A percentile compares a stretch with the other conserved stretches of the same genome.
phyloP scores from a whole-genome alignment of 2,113 vertebrate species.

The Corydoras sp. region DNA sequence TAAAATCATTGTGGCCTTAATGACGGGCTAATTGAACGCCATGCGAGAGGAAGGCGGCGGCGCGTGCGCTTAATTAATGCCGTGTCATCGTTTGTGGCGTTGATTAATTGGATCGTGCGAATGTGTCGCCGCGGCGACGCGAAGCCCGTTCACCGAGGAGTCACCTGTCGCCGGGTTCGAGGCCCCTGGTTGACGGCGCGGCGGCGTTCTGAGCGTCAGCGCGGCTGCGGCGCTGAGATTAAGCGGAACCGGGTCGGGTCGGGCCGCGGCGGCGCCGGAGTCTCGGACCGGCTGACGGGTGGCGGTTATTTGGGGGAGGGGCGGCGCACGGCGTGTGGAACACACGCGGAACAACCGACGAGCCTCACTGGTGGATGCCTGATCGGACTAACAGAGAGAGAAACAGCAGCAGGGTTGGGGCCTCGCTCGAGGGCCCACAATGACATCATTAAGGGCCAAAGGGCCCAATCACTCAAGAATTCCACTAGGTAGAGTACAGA shows the following conservation, averaged over 20 bases:
- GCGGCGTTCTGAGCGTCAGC: background rate
- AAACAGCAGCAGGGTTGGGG: no score
- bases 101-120: background rate
- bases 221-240: background rate
- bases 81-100: background rate
- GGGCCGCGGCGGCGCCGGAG: background rate
- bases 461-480: no score
- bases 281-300: constrained; percentile 10
- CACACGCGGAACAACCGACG: no score
- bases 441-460: no score
- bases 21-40: background rate
- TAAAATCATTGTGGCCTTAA: background rate
- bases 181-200: background rate
- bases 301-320: constrained; percentile 15
- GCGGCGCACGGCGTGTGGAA: background rate
- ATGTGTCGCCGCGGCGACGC: background rate
- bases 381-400: no score
- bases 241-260: background rate
- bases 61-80: constrained; percentile 15
- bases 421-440: no score
- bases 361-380: no score
- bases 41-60: background rate
- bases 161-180: background rate
- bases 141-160: background rate
- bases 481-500: no score